Conservation (phyloP, 2,888 invertebrate species). For the Pheosia gnoma region DNA sequence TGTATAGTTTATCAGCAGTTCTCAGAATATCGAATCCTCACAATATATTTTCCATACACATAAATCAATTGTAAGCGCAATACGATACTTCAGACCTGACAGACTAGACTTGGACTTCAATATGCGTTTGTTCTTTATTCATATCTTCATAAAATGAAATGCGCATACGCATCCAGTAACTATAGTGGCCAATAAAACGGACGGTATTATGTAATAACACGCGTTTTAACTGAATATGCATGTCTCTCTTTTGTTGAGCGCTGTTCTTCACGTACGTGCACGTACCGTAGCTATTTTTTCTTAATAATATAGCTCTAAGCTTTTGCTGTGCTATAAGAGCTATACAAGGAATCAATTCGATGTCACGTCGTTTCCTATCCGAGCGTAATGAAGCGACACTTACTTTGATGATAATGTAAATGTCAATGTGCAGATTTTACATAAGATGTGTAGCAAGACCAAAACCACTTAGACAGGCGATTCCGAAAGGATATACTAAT, state of each 20-base stretch:
- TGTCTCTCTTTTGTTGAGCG: conserved; percentile 30
- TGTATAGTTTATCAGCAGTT: too few relatives aligned
- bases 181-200: conserved; percentile 44
- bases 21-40: too few relatives aligned
- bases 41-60: not conserved
- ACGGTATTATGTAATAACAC: conserved; percentile 52
- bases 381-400: too few relatives aligned
- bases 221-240: conserved; percentile 45
- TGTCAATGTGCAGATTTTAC: too few relatives aligned
- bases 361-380: too few relatives aligned
- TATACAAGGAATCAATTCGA: too few relatives aligned
- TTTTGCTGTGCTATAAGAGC: not conserved
- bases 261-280: not conserved
- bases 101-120: too few relatives aligned
- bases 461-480: too few relatives aligned
- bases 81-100: not conserved
- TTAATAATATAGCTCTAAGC: not conserved
- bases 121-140: not conserved
- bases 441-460: too few relatives aligned
- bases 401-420: too few relatives aligned
- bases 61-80: not conserved
- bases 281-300: not conserved
- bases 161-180: conserved; percentile 35
- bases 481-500: too few relatives aligned
- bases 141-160: conserved; percentile 22